phyloP scores from a whole-genome alignment of 2,113 vertebrate genomes.

The Lamprologus sp. region DNA sequence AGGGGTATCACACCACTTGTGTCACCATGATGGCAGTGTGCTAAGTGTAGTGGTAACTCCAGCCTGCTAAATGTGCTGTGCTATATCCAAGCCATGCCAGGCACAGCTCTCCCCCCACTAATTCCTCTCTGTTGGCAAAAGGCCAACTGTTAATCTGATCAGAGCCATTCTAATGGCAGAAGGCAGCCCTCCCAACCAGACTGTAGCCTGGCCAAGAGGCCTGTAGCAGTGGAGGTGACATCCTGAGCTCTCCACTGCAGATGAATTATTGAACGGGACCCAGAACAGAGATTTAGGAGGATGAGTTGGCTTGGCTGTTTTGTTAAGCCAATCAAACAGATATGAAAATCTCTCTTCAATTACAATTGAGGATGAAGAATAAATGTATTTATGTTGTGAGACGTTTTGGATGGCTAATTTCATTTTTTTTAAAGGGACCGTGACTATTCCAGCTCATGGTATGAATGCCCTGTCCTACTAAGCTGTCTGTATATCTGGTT shows the following conservation, averaged over 20 bases:
- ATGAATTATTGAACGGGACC: constrained; percentile 45
- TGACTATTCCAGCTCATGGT: not conserved
- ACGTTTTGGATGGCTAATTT: not conserved
- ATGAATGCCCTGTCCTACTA: not conserved
- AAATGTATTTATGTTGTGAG: not conserved
- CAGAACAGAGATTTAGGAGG: not conserved
- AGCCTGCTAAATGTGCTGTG: constrained; percentile 46
- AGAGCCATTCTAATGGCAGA: constrained; percentile 47
- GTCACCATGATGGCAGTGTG: constrained; percentile 21
- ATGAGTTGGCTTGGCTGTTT: not conserved
- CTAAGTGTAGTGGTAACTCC: constrained; percentile 52
- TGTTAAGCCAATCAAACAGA: not conserved
- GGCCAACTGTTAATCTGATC: constrained; percentile 39
- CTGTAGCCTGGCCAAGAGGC: constrained; percentile 21
- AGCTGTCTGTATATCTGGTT: not conserved
- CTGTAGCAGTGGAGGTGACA: constrained; percentile 34
- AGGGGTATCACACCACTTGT: not conserved
- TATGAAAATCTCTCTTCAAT: not conserved
- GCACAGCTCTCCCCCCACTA: not conserved
- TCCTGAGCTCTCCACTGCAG: not conserved
- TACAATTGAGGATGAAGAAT: not conserved
- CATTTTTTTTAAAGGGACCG: not conserved
- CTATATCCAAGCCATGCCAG: constrained; percentile 26
- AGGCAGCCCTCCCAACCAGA: constrained; percentile 45
- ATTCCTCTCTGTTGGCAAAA: constrained; percentile 21